Base-by-base conservation (phyloP, 2,113 vertebrate genomes). In the Nothobranchius furzeri region DNA sequence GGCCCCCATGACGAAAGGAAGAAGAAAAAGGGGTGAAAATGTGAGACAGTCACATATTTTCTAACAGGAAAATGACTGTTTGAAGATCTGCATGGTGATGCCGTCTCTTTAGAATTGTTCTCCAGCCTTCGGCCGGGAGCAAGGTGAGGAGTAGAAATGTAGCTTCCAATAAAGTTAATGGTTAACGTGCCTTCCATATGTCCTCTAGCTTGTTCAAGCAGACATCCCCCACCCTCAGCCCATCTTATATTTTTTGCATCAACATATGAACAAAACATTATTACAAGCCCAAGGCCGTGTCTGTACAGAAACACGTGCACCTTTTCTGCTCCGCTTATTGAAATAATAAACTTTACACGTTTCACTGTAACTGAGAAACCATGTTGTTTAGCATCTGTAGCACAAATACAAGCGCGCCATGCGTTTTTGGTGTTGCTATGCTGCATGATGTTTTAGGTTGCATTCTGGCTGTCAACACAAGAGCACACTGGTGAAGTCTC, bases 81-180 rank as follows among this genome's bases (percentile, higher is more conserved):
- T 79, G 84, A 78, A 78, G 78, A 88, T 85, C 76, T 84, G 81
- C 78, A 72, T 82, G 64, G 53, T 60, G 64, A 65, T 55, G 37
- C 17, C 63, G 69, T 67, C 4, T 36, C 54, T 67, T 73, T 64
- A 61, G 60, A 75, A 79, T 83, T 56, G 69, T 87, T 67, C 60
- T 70, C 60, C 12, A 64, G 67, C 69, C 76, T 72, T 83, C 79
- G 20, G 46, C 58, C 37, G 46, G 17, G 54, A 49, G 62, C 55
- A 25, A 67, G 35, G 20, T 51, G 64, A 68, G 69, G 52, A 77
- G 57, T 70, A 40, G 37, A 15, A 30, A 63, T 78, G 76, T 83
- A 84, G 78, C 60, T 85, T 73, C 64, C 53, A 35, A 40, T 35
- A 37, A 53, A 24, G 57, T 12, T 35, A 35, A 63, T 68, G 17